These are phyloP conservation scores for Prunella fulvescens DNA, from an alignment of 2,113 vertebrate species.

Conservation along the genomic window DNA sequence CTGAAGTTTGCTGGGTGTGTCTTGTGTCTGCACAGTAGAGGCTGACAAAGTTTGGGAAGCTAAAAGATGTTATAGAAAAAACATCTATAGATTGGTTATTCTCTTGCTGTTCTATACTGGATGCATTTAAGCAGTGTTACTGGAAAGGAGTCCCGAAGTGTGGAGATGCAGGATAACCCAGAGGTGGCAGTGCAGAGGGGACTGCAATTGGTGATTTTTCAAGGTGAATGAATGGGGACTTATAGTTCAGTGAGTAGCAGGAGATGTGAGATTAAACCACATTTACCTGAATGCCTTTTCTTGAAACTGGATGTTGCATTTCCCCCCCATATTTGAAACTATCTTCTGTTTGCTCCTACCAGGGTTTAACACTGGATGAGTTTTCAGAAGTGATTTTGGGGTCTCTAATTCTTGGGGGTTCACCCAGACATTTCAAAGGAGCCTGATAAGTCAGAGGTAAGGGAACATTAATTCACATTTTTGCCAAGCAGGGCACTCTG, in stretches of 20 bases:
- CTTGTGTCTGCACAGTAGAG: background rate
- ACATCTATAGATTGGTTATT: background rate
- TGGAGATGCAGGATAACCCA: background rate
- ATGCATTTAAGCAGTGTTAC: background rate
- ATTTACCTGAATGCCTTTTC: background rate
- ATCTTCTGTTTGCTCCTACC: conserved; percentile 19
- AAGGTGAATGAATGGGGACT: background rate
- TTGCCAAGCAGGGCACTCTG: background rate
- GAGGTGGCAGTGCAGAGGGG: background rate
- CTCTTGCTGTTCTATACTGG: background rate
- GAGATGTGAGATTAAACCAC: background rate
- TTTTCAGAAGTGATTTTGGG: conserved; percentile 41
- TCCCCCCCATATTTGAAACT: background rate
- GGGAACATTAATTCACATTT: background rate
- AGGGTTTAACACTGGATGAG: conserved; percentile 11
- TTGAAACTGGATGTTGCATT: background rate
- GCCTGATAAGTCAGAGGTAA: conserved; percentile 4
- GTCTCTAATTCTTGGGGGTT: conserved; percentile 15
- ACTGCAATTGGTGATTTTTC: background rate
- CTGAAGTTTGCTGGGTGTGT: background rate
- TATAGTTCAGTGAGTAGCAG: background rate
- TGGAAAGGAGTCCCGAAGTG: background rate
- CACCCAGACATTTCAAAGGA: conserved; percentile 26
- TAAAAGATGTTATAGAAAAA: background rate
- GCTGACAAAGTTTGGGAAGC: background rate